These are phyloP conservation scores for Ceramica pisi DNA, from an alignment of 2,888 invertebrate genomes.

Conservation along the genomic window DNA sequence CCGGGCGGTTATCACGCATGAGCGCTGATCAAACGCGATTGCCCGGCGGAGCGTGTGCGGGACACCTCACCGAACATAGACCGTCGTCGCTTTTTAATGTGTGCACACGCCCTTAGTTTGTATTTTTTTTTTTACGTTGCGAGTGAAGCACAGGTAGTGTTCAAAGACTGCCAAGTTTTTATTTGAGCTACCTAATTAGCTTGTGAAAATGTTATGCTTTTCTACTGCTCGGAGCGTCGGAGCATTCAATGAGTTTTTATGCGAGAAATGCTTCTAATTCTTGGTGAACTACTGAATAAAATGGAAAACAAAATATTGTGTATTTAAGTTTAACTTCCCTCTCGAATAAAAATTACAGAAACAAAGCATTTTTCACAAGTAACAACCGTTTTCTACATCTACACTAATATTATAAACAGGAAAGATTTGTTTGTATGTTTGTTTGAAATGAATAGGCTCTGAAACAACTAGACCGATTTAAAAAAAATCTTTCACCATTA, in stretches of 20 bases:
- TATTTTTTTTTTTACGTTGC: slow-evolving; percentile 38
- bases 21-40: slow-evolving; percentile 84
- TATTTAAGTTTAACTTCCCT: neutral
- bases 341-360: neutral
- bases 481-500: too few species aligned
- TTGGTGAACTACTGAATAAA: neutral
- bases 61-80: slow-evolving; percentile 73
- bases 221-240: neutral
- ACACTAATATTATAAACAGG: too few species aligned
- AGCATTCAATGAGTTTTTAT: slow-evolving; percentile 1
- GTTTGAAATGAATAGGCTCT: too few species aligned
- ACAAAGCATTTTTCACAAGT: neutral
- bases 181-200: slow-evolving; percentile 39
- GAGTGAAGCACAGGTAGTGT: slow-evolving; percentile 11
- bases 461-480: too few species aligned
- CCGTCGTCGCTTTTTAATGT: slow-evolving; percentile 63
- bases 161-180: slow-evolving; percentile 31
- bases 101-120: slow-evolving; percentile 58
- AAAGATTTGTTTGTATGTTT: too few species aligned
- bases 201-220: neutral
- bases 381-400: neutral
- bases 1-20: slow-evolving; percentile 75
- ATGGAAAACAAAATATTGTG: neutral
- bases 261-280: neutral
- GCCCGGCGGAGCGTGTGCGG: slow-evolving; percentile 72